phyloP scores from a whole-genome alignment of 64 coral and sea anemone genomes.

The Actinia tenebrosa region DNA sequence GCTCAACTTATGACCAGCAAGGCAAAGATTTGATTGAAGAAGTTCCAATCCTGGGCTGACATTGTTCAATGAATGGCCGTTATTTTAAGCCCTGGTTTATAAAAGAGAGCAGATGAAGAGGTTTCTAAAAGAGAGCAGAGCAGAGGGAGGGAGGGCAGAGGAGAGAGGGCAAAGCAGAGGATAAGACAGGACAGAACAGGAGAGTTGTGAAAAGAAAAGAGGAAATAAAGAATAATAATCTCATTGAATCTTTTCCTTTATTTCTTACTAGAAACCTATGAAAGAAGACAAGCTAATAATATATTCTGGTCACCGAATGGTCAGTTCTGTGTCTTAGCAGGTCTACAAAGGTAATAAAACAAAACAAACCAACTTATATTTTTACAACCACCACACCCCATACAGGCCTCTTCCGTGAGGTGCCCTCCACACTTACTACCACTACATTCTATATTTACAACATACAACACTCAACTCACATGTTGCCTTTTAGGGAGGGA shows the following conservation, averaged over 20 bases:
- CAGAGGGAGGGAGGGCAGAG: background rate
- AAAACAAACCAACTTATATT: too few species aligned
- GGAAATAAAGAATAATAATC: too few species aligned
- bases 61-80: too few species aligned
- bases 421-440: too few species aligned
- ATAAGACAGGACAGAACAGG: background rate
- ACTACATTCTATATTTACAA: too few species aligned
- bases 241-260: background rate
- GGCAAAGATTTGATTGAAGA: background rate
- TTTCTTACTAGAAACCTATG: slow-evolving; percentile 74
- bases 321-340: slow-evolving; percentile 95
- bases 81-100: too few species aligned
- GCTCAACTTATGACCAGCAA: too few species aligned
- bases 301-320: slow-evolving; percentile 97
- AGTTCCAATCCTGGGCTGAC: background rate
- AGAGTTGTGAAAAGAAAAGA: too few species aligned
- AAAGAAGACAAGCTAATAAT: slow-evolving; percentile 92
- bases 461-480: too few species aligned
- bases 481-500: too few species aligned
- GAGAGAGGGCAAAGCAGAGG: background rate
- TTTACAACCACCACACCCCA: background rate
- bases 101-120: background rate
- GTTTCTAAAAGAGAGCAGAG: background rate
- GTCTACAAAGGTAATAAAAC: slow-evolving; percentile 72
- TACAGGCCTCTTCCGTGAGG: background rate